Base-by-base conservation (phyloP, 2,797 vertebrate species). In the Bucorvus abyssinicus region DNA sequence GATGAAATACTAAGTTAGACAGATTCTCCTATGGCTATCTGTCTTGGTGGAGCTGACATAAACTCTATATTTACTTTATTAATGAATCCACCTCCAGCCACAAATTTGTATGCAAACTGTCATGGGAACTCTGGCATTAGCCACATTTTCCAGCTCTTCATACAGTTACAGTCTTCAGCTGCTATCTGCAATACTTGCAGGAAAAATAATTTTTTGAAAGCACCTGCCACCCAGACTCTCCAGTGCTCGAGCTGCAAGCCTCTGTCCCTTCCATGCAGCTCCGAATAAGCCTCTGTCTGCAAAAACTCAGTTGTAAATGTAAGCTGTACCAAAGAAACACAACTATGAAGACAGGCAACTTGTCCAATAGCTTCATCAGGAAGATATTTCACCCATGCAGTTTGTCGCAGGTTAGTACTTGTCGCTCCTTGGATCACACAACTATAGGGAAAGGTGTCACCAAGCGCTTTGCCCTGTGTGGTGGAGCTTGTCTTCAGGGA, bases 1-100 rank as follows among this genome's bases (percentile, higher is more conserved):
- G 56, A 87, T 61, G 24, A 91, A 85, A 27, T 70, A 80, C 40
- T 52, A 92, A 79, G 49, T 86, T 80, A 83, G 86, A 89, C 69
- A 91, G 91, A 90, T 96, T 96, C 90, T 97, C 88, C 73, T 96
- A 95, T 93, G 85, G 68, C 86, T 88, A 77, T 69, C 77, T 92
- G 64, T 94, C 49, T 78, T 96, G 70, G 57, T 90, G 40, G 63
- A 75, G 53, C 67, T 89, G 84, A 87, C n/a, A 90, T 84, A 69
- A 75, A 85, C 70, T 94, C 84, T 53, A 49, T 92, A 87, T 92
- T 96, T 91, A 95, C 97, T 97, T 96, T 96, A 95, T 96, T 96
- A 97, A 95, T 94, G 95, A 96, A 94, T 93, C 87, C 30, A 89
- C 95, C 93, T 92, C 57, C 69, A 95, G 91, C 90, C 89, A 93